Percentiles rank a stretch among this genome's conserved stretches.
phyloP scores from a whole-genome alignment of 2,113 vertebrate genomes.

The Galeopterus variegatus region DNA sequence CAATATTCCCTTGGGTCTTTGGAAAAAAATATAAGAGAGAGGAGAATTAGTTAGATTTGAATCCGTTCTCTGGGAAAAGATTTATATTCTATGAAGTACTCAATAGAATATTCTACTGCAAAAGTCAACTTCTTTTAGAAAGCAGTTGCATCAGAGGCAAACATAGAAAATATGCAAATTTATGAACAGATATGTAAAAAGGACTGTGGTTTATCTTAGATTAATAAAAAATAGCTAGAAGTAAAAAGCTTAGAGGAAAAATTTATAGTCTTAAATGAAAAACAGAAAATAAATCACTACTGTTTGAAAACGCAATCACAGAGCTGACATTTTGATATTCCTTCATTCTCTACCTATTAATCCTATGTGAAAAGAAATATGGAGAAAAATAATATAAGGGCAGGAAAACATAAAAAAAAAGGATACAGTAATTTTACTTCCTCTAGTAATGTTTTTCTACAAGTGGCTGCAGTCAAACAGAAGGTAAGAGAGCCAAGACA shows the following conservation, averaged over 20 bases:
- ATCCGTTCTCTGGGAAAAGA: not conserved
- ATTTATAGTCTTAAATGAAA: not conserved
- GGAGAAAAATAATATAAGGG: not conserved
- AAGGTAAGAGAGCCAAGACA: not conserved
- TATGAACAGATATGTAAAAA: not conserved
- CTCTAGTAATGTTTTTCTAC: not conserved
- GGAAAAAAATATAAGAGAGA: not conserved
- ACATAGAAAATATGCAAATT: not conserved
- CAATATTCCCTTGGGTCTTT: not conserved
- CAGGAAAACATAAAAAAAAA: not conserved
- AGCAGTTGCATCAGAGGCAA: not conserved
- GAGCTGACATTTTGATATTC: not conserved
- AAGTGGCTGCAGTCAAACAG: not conserved
- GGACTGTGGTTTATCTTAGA: not conserved
- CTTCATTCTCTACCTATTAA: not conserved
- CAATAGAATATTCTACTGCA: not conserved
- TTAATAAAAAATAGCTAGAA: not conserved
- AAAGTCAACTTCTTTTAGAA: not conserved
- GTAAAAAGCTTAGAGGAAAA: not conserved
- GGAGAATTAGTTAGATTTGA: not conserved
- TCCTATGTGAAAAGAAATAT: not conserved
- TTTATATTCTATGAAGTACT: not conserved
- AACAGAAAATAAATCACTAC: not conserved
- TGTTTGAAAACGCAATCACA: slow-evolving; percentile 9
- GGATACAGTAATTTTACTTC: not conserved